Evolutionary conservation across 2,888 invertebrate genomes (phyloP), one percentile per base, ranked within the genome.

Genomic region (Mythimna lalbum): DNA sequence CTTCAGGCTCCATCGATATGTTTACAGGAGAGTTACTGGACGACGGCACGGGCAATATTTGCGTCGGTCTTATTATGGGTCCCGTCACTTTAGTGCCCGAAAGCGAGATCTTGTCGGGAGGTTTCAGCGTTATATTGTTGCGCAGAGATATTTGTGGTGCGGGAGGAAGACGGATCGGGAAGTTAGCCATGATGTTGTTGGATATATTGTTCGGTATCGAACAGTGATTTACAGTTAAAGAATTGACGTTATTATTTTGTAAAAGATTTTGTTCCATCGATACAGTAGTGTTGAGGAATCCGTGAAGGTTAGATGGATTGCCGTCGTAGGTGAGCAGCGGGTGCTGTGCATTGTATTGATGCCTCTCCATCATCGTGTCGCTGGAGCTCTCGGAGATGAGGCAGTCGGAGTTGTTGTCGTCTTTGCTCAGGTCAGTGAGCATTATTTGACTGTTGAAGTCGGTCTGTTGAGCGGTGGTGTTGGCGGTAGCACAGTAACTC

Each of bases 141-240:
- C 92, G 88, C 39, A 92, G 82, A 2, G 93, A 91, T 69, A 93
- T 88, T 52, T 90, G 93, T 1, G 94, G 90, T 0, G 86, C 89
- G 0, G 91, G 92, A 0, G 94, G 94, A 33, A 95, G 71, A 60
- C 95, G 84, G 50, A 95, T 95, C 0, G 95, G 95, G 65, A 96
- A 95, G 73, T 95, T 95, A 64, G 90, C 89, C 94, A 96, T 93
- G 31, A 95, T 94, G 70, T 94, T 95, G 74, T 91, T 94, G 50
- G 86, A 86, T 21, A 93, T 90, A 79, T 86, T 91, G 63, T 81
- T 90, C 6, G 84, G 88, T 69, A 93, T 92, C 0, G 90, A 85
- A 4, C 93, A 92, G 61, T 93, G 94, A 53, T 84, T 93, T 0
- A 92, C 86, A 0, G 90, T 86, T n/a, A 93, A 83, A 3, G 94